A percentile compares a stretch with the other conserved stretches of the same genome.
phyloP scores from a whole-genome alignment of 1,140 invertebrate species.

The Heliconius hermathena region DNA sequence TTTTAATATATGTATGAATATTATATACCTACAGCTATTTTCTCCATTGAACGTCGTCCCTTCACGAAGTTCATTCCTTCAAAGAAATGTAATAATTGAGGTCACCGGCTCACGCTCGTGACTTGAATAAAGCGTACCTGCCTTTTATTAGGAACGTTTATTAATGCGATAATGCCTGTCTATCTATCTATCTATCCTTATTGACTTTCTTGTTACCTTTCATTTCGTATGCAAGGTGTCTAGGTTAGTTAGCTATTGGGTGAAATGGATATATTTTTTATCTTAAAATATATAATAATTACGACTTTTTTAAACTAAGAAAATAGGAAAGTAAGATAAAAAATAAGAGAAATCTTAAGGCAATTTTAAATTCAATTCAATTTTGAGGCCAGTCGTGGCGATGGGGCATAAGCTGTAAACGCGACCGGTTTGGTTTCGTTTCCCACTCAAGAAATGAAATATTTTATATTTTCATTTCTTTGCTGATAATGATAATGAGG shows the following conservation, averaged over 20 bases:
- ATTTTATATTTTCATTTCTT: too few species aligned
- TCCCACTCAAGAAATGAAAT: too few species aligned
- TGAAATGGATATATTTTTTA: not conserved
- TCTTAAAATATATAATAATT: too few species aligned
- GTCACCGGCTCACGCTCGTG: conserved; percentile 21
- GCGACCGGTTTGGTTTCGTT: too few species aligned
- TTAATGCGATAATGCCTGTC: conserved; percentile 3
- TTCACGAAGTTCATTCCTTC: conserved; percentile 6
- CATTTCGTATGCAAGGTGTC: not conserved
- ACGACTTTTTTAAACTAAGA: too few species aligned
- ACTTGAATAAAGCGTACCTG: conserved; percentile 27
- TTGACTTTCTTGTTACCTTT: conserved; percentile 3
- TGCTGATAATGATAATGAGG: too few species aligned
- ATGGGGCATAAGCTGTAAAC: too few species aligned
- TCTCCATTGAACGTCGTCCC: not conserved
- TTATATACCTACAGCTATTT: not conserved
- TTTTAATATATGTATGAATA: not conserved
- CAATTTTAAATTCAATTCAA: too few species aligned
- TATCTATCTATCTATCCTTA: conserved; percentile 1
- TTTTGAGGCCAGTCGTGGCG: too few species aligned
- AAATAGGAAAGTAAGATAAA: too few species aligned
- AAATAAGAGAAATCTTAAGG: too few species aligned
- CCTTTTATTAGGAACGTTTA: conserved; percentile 19
- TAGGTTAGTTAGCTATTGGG: not conserved
- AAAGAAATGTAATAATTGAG: conserved; percentile 22